Conservation (phyloP, 2,113 vertebrate species). For the Coptodon rendalli region DNA sequence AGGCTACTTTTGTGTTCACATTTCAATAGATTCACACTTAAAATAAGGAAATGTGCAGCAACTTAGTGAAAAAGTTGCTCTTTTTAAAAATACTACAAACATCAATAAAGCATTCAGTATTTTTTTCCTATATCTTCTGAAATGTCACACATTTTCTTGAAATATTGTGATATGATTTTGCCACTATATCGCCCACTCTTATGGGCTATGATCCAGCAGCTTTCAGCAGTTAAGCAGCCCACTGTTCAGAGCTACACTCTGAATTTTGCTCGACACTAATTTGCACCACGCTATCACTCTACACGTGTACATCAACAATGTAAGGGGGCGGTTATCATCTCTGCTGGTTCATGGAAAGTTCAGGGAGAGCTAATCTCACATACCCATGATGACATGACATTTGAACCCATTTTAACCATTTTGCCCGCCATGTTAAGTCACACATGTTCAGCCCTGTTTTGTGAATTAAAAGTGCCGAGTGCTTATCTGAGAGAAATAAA, state of each 20-base stretch:
- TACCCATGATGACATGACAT: neutral
- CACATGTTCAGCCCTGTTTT: fast-evolving
- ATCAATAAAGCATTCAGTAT: neutral
- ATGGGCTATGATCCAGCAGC: fast-evolving
- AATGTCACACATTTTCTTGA: neutral
- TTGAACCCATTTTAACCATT: neutral
- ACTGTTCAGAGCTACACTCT: fast-evolving
- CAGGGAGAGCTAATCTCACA: neutral
- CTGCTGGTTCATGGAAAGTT: neutral
- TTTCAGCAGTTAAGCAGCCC: fast-evolving
- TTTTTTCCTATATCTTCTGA: neutral
- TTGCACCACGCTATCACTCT: neutral
- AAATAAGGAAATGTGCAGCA: neutral
- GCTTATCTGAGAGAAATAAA: neutral
- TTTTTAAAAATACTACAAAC: neutral
- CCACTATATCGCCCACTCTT: neutral
- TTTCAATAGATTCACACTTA: neutral
- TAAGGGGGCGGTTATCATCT: neutral
- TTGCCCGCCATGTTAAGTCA: fast-evolving
- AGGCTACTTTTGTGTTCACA: neutral
- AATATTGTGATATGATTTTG: neutral
- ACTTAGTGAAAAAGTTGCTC: neutral
- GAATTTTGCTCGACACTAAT: fast-evolving
- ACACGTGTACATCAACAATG: fast-evolving
- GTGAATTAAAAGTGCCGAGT: fast-evolving